Base-by-base conservation (phyloP, 1,140 invertebrate species). In the Leptinotarsa lineolata region DNA sequence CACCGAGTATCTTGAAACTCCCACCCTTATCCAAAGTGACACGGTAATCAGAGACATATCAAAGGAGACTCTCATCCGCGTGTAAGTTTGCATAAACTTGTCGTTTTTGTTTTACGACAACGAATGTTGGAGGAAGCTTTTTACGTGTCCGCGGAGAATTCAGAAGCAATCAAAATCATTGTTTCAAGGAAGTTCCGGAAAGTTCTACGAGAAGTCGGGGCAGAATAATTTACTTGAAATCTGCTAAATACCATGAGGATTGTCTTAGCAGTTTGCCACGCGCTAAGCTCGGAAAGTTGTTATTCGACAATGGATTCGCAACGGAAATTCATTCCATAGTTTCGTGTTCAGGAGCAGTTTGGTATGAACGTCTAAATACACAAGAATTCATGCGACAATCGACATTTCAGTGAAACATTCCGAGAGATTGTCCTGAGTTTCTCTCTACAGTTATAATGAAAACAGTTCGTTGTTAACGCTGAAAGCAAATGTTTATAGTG, bases 181-280 rank as follows among this genome's bases (percentile, higher is more conserved):
- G 78, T 78, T 76, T 75, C 69, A 75, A 68, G 72, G 24, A 78
- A 71, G 64, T 72, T 79, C 72, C 67, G 58, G 63, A 74, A 76
- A 79, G 68, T 76, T 77, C 48, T 4, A 68, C 72, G 48, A 61
- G 54, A 70, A 74, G 70, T 68, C 46, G 60, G 72, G 59, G 68
- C 45, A 21, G 78, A 79, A 79, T 79, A 78, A 76, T 79, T 78
- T 76, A 77, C 24, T 73, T 63, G 72, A 73, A 79, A 77, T 79
- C 78, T 79, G 78, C 73, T 79, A 79, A 79, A 78, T 76, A 78
- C 76, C 78, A 76, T 72, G 73, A 78, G 74, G 73, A 79, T 79
- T 79, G 74, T 73, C 70, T 79, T 75, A 72, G 54, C 60, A 75
- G 69, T 75, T 77, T 64, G 68, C 75, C 72, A 74, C 73, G 72